A percentile compares a stretch with the other conserved stretches of the same genome.
phyloP scores from a whole-genome alignment of 1,140 invertebrate genomes.

The Drosophila equinoxialis region DNA sequence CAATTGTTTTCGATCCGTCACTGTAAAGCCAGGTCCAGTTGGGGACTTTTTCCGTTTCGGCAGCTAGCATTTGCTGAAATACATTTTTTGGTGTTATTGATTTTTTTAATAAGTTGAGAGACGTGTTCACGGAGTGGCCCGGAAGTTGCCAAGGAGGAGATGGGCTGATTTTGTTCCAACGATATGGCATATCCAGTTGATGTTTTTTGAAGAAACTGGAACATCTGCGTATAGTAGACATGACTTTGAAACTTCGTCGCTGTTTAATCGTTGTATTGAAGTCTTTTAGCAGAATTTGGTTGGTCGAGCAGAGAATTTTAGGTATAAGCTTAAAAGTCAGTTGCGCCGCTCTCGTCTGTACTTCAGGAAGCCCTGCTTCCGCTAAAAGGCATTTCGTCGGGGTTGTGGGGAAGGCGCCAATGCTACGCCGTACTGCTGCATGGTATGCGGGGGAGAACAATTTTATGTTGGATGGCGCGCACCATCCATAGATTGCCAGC shows the following conservation, averaged over 20 bases:
- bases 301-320: conserved; percentile 11
- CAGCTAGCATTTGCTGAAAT: conserved; percentile 9
- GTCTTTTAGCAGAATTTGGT: conserved; percentile 9
- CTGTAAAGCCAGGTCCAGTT: too few relatives aligned
- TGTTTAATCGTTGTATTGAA: conserved; percentile 10
- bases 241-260: conserved; percentile 2
- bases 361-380: background rate
- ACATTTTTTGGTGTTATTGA: background rate
- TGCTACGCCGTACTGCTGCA: conserved; percentile 18
- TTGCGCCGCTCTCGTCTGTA: background rate
- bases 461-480: conserved; percentile 15
- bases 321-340: conserved; percentile 13
- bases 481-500: conserved; percentile 28
- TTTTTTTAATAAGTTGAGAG: conserved; percentile 1
- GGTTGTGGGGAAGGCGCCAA: conserved; percentile 27
- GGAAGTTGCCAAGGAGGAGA: conserved; percentile 1
- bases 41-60: too few relatives aligned
- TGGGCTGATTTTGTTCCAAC: background rate
- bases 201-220: conserved; percentile 3
- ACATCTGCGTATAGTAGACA: conserved; percentile 6
- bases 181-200: background rate
- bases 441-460: conserved; percentile 21
- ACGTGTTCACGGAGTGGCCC: conserved; percentile 8
- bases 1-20: too few relatives aligned
- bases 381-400: conserved; percentile 1